A percentile compares a stretch with the other conserved stretches of the same genome.
Evolutionary conservation across 2,113 vertebrate species (phyloP).

Genomic region (Galemys pyrenaicus): DNA sequence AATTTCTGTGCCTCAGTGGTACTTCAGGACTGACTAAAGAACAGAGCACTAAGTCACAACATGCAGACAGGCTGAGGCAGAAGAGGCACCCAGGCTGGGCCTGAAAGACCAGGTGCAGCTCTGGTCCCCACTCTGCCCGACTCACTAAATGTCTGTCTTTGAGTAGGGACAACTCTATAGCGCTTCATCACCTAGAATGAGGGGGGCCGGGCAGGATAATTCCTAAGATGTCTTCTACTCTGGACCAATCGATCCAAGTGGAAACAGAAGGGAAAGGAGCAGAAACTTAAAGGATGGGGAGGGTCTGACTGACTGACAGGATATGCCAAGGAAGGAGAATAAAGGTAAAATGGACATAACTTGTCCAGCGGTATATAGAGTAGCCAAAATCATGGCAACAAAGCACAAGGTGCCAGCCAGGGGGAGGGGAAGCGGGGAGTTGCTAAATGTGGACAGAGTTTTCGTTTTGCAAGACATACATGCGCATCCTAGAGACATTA

Average conservation of each 20-base stretch:
- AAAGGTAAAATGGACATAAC: neutral
- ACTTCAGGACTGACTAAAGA: neutral
- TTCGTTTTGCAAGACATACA: neutral
- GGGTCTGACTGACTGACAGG: neutral
- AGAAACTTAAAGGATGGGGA: neutral
- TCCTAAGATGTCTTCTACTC: neutral
- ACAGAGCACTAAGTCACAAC: neutral
- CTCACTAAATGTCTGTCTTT: neutral
- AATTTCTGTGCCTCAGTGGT: neutral
- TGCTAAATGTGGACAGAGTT: neutral
- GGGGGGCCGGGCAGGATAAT: neutral
- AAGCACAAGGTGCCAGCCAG: neutral
- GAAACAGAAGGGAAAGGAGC: neutral
- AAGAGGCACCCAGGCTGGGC: neutral
- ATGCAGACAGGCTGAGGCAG: neutral
- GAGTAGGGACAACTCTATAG: too few species aligned
- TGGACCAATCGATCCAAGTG: neutral
- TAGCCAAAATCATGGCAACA: neutral
- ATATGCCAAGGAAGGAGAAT: neutral
- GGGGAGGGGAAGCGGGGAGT: neutral
- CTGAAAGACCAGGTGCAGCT: neutral
- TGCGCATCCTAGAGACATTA: neutral
- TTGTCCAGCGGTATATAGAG: neutral
- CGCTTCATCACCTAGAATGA: neutral
- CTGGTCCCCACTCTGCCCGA: neutral